These are phyloP conservation scores for Sternotherus odoratus DNA, from an alignment of 2,797 vertebrate genomes.

Conservation along the genomic window DNA sequence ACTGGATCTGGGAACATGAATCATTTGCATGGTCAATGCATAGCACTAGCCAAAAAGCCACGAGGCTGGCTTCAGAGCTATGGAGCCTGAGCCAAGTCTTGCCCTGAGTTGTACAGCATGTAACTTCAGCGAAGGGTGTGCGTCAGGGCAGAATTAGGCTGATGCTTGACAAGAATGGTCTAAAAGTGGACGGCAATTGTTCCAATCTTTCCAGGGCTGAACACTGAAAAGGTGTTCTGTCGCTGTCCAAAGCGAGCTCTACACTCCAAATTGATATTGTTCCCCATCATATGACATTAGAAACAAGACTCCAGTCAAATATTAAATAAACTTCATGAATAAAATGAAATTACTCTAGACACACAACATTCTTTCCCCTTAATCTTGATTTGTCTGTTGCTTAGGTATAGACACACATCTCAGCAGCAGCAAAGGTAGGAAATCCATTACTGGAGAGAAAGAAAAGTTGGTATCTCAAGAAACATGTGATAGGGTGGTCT, in stretches of 20 bases:
- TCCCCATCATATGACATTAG: conserved; percentile 1
- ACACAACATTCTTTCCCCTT: neutral
- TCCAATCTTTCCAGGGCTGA: neutral
- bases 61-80: neutral
- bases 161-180: neutral
- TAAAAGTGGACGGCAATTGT: neutral
- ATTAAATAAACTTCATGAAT: conserved; percentile 17
- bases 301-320: neutral
- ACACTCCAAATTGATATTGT: neutral
- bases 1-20: neutral
- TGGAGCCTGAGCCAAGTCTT: neutral
- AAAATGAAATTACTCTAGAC: neutral
- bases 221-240: neutral
- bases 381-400: neutral
- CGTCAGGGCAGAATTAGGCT: neutral
- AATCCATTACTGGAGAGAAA: neutral
- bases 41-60: rapidly evolving
- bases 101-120: neutral
- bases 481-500: neutral
- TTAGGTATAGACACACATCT: neutral
- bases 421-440: neutral
- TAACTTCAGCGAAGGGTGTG: neutral
- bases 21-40: neutral
- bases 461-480: neutral
- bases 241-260: conserved; percentile 6